A percentile compares a stretch with the other conserved stretches of the same genome.
These are phyloP conservation scores for Bruchidius siliquastri DNA, from an alignment of 2,888 invertebrate genomes.

Conservation along the genomic window DNA sequence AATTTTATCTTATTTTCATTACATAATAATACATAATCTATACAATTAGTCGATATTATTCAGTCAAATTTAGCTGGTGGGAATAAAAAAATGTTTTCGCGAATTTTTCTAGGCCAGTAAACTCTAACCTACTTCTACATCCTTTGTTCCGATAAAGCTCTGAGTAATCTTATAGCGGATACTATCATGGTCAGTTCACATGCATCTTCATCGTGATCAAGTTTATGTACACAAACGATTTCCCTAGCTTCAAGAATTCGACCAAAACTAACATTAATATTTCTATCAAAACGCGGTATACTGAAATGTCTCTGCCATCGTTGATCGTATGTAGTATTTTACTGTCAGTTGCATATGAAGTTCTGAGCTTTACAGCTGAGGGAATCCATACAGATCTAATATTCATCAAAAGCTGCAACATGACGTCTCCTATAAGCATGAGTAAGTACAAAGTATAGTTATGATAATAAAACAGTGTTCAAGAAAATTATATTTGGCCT, in stretches of 20 bases:
- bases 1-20: no score
- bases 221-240: no score
- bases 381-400: conserved; percentile 35
- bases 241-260: no score
- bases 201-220: neutral
- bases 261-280: neutral
- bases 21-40: no score
- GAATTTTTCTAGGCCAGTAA: neutral
- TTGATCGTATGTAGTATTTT: neutral
- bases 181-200: neutral
- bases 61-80: no score
- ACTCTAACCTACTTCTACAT: neutral
- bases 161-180: neutral
- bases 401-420: conserved; percentile 40
- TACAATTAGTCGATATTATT: no score
- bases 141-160: neutral
- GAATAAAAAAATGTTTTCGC: neutral
- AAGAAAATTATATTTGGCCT: neutral
- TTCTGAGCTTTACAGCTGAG: conserved; percentile 19
- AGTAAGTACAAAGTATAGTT: conserved; percentile 29
- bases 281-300: neutral
- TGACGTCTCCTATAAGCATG: conserved; percentile 40
- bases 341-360: neutral
- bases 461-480: no score
- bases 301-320: neutral